These are phyloP conservation scores for Melanerpes formicivorus DNA, from an alignment of 2,113 vertebrate species.

Conservation along the genomic window DNA sequence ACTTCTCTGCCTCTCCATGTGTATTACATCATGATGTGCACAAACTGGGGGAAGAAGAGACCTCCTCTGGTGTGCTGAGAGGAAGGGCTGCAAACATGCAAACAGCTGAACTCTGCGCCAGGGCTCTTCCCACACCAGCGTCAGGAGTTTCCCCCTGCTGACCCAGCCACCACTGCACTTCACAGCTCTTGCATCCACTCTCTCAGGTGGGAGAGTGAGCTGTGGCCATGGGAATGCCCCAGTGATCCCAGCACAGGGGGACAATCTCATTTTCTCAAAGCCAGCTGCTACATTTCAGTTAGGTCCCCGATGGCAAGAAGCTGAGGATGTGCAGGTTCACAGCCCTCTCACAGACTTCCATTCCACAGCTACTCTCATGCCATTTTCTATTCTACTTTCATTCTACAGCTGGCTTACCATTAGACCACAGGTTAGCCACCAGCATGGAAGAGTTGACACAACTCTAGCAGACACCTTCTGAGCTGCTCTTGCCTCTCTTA, in stretches of 20 bases:
- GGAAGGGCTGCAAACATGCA: not conserved
- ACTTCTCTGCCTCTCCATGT: not conserved
- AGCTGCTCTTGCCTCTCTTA: not conserved
- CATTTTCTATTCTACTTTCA: too few species aligned
- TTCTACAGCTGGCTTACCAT: not conserved
- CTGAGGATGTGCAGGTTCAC: not conserved
- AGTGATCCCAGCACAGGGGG: fast-evolving
- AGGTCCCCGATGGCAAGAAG: not conserved
- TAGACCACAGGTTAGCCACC: not conserved
- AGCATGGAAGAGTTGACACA: not conserved
- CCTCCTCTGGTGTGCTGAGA: not conserved
- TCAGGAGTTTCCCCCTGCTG: not conserved
- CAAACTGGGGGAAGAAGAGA: not conserved
- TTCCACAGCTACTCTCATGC: too few species aligned
- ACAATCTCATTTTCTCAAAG: not conserved
- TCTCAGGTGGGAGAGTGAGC: not conserved
- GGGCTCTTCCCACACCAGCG: not conserved
- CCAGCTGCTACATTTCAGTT: not conserved
- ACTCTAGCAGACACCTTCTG: not conserved
- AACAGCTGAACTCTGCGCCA: not conserved
- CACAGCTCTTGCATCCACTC: fast-evolving
- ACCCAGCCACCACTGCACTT: not conserved
- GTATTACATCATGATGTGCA: too few species aligned
- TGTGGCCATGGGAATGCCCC: not conserved
- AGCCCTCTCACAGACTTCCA: not conserved